phyloP scores from a whole-genome alignment of 1,140 invertebrate species.

The Drosophila quadrilineata region DNA sequence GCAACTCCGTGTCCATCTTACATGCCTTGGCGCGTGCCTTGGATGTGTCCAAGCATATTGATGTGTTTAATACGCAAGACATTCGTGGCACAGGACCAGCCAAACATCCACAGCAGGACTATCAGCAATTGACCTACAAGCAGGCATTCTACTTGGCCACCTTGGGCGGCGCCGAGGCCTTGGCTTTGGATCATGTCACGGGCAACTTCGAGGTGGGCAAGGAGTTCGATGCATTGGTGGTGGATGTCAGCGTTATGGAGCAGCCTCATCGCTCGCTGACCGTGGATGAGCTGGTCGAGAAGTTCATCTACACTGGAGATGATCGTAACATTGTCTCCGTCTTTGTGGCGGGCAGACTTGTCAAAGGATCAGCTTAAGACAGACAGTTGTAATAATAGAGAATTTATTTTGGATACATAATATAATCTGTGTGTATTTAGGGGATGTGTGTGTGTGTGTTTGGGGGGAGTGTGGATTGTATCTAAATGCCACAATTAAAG shows the following conservation, averaged over 20 bases:
- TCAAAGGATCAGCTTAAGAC: too few species aligned
- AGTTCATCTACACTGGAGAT: constrained; percentile 92
- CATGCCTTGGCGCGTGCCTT: constrained; percentile 88
- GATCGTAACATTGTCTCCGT: constrained; percentile 91
- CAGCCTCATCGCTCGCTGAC: constrained; percentile 69
- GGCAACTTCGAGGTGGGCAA: constrained; percentile 92
- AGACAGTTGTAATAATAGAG: too few species aligned
- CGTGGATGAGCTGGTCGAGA: constrained; percentile 86
- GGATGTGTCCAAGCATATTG: constrained; percentile 87
- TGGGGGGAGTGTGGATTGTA: constrained; percentile 12
- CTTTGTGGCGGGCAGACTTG: constrained; percentile 87
- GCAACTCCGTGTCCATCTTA: constrained; percentile 88
- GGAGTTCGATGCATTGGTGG: constrained; percentile 91
- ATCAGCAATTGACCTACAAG: constrained; percentile 85
- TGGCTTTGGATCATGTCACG: constrained; percentile 87
- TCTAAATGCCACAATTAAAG: constrained; percentile 40
- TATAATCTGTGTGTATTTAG: constrained; percentile 6
- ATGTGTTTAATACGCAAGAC: constrained; percentile 79
- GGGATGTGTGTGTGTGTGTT: constrained; percentile 7
- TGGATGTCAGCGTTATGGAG: constrained; percentile 84
- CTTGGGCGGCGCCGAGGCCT: constrained; percentile 90
- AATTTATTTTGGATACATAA: constrained; percentile 53
- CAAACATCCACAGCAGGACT: constrained; percentile 30
- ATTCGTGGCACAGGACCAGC: constrained; percentile 56
- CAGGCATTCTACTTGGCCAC: constrained; percentile 93